These are phyloP conservation scores for Gonocerus acuteangulatus DNA, from an alignment of 2,888 invertebrate genomes.

Conservation along the genomic window DNA sequence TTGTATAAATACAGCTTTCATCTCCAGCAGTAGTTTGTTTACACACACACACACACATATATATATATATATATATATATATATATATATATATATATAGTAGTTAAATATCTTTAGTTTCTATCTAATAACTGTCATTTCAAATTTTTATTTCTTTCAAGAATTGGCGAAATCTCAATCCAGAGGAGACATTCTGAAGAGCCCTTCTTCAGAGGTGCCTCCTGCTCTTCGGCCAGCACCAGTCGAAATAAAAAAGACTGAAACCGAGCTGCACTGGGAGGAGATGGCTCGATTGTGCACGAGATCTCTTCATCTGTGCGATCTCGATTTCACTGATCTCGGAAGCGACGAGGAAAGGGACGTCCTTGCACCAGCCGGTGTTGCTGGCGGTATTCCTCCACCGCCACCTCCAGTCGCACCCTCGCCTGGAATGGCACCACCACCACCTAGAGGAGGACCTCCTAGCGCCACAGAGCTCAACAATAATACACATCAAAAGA, in stretches of 20 bases:
- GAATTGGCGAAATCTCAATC: slow-evolving; percentile 40
- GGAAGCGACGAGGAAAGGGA: slow-evolving; percentile 81
- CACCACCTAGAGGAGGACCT: slow-evolving; percentile 45
- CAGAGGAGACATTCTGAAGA: slow-evolving; percentile 57
- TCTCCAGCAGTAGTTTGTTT: too few relatives aligned
- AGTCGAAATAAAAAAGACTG: slow-evolving; percentile 71
- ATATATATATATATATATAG: too few relatives aligned
- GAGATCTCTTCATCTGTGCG: slow-evolving; percentile 75
- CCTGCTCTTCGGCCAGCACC: slow-evolving; percentile 17
- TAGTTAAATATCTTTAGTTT: too few relatives aligned
- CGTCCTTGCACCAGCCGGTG: slow-evolving; percentile 58
- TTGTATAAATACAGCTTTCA: too few relatives aligned
- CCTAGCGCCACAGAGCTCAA: slow-evolving; percentile 50
- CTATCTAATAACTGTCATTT: too few relatives aligned
- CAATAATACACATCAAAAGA: slow-evolving; percentile 45
- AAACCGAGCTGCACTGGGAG: slow-evolving; percentile 94
- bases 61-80: too few relatives aligned
- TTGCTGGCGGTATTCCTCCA: slow-evolving; percentile 62
- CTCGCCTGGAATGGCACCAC: slow-evolving; percentile 41
- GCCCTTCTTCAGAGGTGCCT: slow-evolving; percentile 57
- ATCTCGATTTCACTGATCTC: slow-evolving; percentile 93
- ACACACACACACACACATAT: too few relatives aligned
- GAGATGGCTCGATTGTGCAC: slow-evolving; percentile 69
- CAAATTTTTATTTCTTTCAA: too few relatives aligned
- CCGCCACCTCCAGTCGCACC: slow-evolving; percentile 57